Percentiles rank a stretch among this genome's conserved stretches.
These are phyloP conservation scores for Osmerus mordax DNA, from an alignment of 2,113 vertebrate species.

Conservation along the genomic window DNA sequence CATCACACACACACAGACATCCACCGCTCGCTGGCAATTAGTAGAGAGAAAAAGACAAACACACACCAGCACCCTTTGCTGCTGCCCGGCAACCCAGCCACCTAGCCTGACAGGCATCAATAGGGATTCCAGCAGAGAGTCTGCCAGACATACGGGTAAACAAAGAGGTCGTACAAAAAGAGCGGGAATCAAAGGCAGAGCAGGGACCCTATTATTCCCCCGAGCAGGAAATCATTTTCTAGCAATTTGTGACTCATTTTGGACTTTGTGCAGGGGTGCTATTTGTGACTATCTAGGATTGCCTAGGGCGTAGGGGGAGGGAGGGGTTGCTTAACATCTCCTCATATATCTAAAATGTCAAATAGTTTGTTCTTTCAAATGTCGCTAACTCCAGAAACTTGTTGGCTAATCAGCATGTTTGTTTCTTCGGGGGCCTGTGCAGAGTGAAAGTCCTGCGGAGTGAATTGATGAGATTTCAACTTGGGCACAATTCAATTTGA, in stretches of 20 bases:
- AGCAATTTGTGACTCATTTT: conserved; percentile 69
- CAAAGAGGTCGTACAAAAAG: conserved; percentile 56
- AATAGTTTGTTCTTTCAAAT: conserved; percentile 54
- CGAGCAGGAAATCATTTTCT: conserved; percentile 67
- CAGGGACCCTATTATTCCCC: conserved; percentile 59
- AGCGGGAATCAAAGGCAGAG: conserved; percentile 61
- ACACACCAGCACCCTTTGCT: conserved; percentile 23
- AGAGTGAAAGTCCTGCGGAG: conserved; percentile 10
- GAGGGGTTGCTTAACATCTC: conserved; percentile 45
- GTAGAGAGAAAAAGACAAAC: not conserved
- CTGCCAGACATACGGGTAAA: conserved; percentile 65
- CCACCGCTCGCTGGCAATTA: not conserved
- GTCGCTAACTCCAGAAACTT: conserved; percentile 49
- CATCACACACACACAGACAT: conserved; percentile 1
- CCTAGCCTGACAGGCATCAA: conserved; percentile 75
- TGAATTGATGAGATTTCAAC: conserved; percentile 53
- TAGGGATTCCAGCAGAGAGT: conserved; percentile 71
- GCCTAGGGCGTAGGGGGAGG: conserved; percentile 24
- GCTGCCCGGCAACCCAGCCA: conserved; percentile 54
- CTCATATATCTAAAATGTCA: conserved; percentile 62
- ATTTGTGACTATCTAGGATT: conserved; percentile 43
- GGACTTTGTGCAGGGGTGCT: conserved; percentile 44
- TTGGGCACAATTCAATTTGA: conserved; percentile 46
- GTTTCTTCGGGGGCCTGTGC: conserved; percentile 7
- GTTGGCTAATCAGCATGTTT: conserved; percentile 59